Conservation (phyloP, 2,888 invertebrate species). For the Cosmopolites sordidus region DNA sequence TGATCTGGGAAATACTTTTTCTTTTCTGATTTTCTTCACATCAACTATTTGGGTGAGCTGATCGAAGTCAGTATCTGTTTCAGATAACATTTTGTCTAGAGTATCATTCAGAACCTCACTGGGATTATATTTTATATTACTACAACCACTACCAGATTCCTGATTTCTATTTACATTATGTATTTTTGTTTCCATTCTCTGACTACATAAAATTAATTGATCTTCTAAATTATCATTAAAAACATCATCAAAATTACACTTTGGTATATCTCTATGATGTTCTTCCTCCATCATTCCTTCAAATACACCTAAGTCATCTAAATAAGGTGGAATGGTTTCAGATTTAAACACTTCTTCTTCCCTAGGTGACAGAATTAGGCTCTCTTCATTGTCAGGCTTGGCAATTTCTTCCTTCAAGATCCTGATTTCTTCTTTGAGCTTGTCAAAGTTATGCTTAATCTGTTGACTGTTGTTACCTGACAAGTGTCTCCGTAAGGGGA, state of each 20-base stretch:
- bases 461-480: slow-evolving; percentile 34
- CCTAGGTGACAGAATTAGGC: slow-evolving; percentile 34
- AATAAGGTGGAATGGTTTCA: not conserved
- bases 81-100: slow-evolving; percentile 33
- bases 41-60: slow-evolving; percentile 23
- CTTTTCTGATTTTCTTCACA: slow-evolving; percentile 13
- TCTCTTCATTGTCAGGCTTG: slow-evolving; percentile 36
- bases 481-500: slow-evolving; percentile 36
- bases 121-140: not conserved
- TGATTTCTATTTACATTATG: not conserved
- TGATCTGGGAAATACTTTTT: slow-evolving; percentile 27
- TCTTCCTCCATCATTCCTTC: slow-evolving; percentile 30
- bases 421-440: slow-evolving; percentile 41
- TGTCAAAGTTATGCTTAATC: slow-evolving; percentile 39
- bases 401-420: slow-evolving; percentile 39
- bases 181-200: slow-evolving; percentile 37
- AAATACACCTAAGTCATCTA: slow-evolving; percentile 5
- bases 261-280: slow-evolving; percentile 28
- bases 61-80: slow-evolving; percentile 22
- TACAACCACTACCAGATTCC: not conserved
- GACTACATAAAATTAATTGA: slow-evolving; percentile 41
- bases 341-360: slow-evolving; percentile 36
- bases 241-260: slow-evolving; percentile 32
- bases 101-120: slow-evolving; percentile 33
- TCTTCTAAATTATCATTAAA: slow-evolving; percentile 45